Conservation (phyloP, 2,113 vertebrate genomes). For the Anthoscopus minutus region DNA sequence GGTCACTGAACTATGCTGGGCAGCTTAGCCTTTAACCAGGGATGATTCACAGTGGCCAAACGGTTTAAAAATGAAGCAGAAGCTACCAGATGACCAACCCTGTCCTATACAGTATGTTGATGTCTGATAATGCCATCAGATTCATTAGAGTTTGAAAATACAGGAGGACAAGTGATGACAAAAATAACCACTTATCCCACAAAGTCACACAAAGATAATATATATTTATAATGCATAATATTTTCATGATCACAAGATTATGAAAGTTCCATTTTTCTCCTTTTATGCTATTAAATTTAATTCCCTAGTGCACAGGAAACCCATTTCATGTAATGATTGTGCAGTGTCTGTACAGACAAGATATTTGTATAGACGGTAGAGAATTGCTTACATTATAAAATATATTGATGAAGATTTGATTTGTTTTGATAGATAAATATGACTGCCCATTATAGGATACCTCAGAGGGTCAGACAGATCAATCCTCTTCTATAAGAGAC, state of each 20-base stretch:
- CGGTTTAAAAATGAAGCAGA: background rate
- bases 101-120: background rate
- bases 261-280: background rate
- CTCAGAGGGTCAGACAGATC: background rate
- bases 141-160: background rate
- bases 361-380: background rate
- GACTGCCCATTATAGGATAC: background rate
- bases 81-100: background rate
- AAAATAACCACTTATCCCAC: background rate
- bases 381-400: background rate
- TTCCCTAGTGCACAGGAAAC: background rate
- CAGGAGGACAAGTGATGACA: background rate
- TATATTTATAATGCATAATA: no score
- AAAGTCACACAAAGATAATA: background rate
- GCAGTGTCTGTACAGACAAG: background rate
- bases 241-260: no score
- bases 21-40: background rate
- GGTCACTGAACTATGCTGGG: background rate
- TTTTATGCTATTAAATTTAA: background rate
- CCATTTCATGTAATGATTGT: background rate
- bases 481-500: background rate
- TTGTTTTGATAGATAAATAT: background rate
- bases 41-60: background rate
- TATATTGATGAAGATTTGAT: background rate
- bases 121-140: background rate